phyloP scores from a whole-genome alignment of 2,113 vertebrate species.

The Bos indicus region DNA sequence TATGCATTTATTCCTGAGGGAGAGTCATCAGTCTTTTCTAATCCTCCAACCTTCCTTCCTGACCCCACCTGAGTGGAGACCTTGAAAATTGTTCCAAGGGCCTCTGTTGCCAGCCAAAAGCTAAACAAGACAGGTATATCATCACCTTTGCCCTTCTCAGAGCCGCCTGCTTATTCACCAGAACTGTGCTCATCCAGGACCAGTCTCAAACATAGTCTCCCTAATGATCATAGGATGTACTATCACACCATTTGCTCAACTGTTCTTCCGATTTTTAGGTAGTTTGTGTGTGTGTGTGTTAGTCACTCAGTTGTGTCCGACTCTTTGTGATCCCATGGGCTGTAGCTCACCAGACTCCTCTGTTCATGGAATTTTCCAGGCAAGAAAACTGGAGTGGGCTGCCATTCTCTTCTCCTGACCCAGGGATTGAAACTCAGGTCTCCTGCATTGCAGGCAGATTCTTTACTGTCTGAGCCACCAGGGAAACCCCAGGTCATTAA shows the following conservation, averaged over 20 bases:
- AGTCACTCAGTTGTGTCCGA: neutral
- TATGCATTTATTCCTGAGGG: neutral
- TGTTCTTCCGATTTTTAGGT: neutral
- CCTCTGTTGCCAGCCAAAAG: neutral
- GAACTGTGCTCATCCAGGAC: neutral
- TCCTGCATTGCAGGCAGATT: neutral
- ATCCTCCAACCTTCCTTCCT: neutral
- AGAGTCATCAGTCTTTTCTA: neutral
- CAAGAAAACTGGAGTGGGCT: neutral
- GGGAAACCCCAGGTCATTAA: neutral
- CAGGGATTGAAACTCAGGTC: neutral
- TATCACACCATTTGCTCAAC: neutral
- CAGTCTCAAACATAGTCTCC: neutral
- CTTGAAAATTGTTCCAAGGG: neutral
- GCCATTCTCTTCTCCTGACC: neutral
- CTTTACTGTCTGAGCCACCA: neutral
- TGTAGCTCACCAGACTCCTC: neutral
- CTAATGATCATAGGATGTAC: neutral
- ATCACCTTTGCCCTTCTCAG: neutral
- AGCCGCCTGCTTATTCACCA: neutral
- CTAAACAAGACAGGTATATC: neutral
- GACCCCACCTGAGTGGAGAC: neutral
- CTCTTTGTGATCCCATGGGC: neutral
- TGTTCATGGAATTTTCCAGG: neutral
- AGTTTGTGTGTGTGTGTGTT: neutral